Percentiles rank a stretch among this genome's conserved stretches.
These are phyloP conservation scores for Hypocryptadius cinnamomeus DNA, from an alignment of 2,113 vertebrate species.

Conservation along the genomic window DNA sequence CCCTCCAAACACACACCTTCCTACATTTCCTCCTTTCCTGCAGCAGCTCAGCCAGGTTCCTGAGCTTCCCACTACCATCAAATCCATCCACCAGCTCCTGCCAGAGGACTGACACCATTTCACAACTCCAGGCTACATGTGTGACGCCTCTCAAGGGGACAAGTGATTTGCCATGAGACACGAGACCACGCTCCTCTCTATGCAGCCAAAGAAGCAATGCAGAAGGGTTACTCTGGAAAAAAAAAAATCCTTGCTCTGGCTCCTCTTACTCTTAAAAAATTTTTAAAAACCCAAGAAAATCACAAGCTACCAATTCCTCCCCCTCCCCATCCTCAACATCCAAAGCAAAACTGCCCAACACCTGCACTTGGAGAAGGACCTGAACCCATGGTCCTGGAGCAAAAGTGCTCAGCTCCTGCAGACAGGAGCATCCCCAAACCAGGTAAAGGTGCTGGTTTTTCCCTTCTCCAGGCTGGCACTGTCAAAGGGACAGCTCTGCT, in stretches of 20 bases:
- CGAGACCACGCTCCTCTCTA: background rate
- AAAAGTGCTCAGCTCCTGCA: background rate
- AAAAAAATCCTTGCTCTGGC: background rate
- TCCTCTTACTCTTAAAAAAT: background rate
- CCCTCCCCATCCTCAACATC: background rate
- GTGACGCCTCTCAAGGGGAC: background rate
- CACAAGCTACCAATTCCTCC: background rate
- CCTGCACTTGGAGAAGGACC: background rate
- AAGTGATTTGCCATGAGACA: background rate
- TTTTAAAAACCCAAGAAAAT: rapidly evolving
- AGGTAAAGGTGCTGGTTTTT: background rate
- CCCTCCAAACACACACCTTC: background rate
- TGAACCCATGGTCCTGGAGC: background rate
- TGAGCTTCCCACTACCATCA: background rate
- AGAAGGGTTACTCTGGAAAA: background rate
- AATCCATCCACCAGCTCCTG: background rate
- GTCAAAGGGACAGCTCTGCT: background rate
- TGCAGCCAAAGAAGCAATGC: background rate
- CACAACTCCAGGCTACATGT: background rate
- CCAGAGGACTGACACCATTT: background rate
- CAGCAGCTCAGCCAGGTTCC: background rate
- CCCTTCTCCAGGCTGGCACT: background rate
- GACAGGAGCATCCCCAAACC: background rate
- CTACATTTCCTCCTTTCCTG: background rate
- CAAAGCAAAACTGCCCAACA: background rate